Percentiles rank a stretch among this genome's conserved stretches.
These are phyloP conservation scores for Leucania comma DNA, from an alignment of 2,888 invertebrate species.

Conservation along the genomic window DNA sequence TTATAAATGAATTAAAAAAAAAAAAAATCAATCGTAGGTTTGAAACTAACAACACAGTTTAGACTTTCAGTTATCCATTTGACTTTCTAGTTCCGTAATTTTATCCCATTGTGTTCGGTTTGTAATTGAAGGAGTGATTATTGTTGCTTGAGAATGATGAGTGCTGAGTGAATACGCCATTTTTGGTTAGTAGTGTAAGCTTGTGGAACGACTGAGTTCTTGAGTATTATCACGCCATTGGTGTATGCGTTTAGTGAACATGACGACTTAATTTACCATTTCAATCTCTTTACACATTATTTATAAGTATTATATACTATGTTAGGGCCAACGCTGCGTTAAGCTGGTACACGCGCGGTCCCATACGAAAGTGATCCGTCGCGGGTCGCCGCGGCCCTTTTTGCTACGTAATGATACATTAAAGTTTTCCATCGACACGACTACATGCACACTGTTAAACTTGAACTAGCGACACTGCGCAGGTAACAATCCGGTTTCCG, in stretches of 20 bases:
- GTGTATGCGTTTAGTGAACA: conserved; percentile 28
- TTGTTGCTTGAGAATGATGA: conserved; percentile 42
- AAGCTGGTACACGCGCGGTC: no score
- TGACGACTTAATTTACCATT: conserved; percentile 60
- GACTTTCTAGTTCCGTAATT: conserved; percentile 42
- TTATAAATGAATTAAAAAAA: conserved; percentile 2
- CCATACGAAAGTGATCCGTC: no score
- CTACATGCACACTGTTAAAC: no score
- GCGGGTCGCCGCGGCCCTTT: no score
- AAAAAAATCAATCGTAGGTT: conserved; percentile 13
- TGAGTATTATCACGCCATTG: conserved; percentile 60
- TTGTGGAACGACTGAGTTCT: conserved; percentile 34
- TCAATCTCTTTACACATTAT: conserved; percentile 52
- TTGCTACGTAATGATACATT: no score
- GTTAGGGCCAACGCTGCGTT: no score
- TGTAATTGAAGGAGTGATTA: conserved; percentile 21
- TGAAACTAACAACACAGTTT: conserved; percentile 44
- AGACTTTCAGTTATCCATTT: conserved; percentile 37
- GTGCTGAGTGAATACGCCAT: conserved; percentile 46
- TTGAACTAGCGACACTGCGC: no score
- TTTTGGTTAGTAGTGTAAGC: conserved; percentile 50
- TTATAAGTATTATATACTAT: conserved; percentile 55
- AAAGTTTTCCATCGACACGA: no score
- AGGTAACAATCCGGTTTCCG: no score
- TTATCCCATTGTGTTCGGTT: conserved; percentile 52